These are phyloP conservation scores for Penaeus monodon DNA, from an alignment of 2,888 invertebrate genomes.

Conservation along the genomic window DNA sequence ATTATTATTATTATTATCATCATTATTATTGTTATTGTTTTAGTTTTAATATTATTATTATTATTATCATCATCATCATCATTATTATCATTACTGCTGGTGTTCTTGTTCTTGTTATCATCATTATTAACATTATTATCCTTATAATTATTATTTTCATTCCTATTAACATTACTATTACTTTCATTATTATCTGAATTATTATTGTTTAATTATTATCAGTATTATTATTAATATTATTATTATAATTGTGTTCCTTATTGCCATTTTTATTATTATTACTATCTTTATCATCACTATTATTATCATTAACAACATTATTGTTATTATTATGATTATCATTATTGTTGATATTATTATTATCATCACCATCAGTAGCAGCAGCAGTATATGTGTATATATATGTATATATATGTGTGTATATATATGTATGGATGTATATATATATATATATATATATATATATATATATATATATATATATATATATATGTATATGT, in stretches of 20 bases:
- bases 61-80: neutral
- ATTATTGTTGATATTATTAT: neutral
- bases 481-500: neutral
- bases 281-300: neutral
- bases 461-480: conserved; percentile 6
- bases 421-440: conserved; percentile 15
- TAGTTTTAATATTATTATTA: neutral
- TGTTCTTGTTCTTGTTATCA: neutral
- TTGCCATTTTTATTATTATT: too few species aligned
- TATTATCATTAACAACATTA: neutral
- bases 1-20: too few species aligned
- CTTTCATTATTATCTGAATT: neutral
- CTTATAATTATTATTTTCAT: neutral
- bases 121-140: neutral
- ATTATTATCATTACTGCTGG: neutral
- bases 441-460: conserved; percentile 9
- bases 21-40: too few species aligned
- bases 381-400: neutral
- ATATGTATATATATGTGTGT: conserved; percentile 17
- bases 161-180: neutral
- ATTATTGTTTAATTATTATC: neutral
- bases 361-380: neutral
- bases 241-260: too few species aligned
- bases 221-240: neutral
- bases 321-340: neutral